These are phyloP conservation scores for Platycheirus rosarum DNA, from an alignment of 2,888 invertebrate genomes.

Conservation along the genomic window DNA sequence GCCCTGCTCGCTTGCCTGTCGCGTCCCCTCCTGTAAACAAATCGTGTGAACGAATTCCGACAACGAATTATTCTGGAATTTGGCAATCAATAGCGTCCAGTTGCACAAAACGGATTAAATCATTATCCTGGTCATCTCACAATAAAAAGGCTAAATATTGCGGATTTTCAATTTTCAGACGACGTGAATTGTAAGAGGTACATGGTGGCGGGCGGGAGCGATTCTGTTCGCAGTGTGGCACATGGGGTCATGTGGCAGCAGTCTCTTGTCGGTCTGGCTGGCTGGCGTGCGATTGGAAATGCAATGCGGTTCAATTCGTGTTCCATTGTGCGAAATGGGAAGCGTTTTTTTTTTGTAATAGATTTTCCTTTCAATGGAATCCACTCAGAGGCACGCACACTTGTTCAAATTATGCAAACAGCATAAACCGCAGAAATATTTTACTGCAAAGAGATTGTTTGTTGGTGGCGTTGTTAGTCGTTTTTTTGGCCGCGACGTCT, in stretches of 20 bases:
- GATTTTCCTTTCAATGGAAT: slow-evolving; percentile 69
- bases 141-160: slow-evolving; percentile 74
- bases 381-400: slow-evolving; percentile 36
- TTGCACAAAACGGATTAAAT: slow-evolving; percentile 71
- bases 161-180: slow-evolving; percentile 71
- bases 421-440: slow-evolving; percentile 68
- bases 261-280: slow-evolving; percentile 18
- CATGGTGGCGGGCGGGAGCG: slow-evolving; percentile 3
- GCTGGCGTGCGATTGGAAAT: slow-evolving; percentile 54
- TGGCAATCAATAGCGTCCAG: slow-evolving; percentile 72
- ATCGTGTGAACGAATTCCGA: slow-evolving; percentile 70
- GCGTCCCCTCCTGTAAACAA: slow-evolving; percentile 48
- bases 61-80: slow-evolving; percentile 72
- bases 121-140: slow-evolving; percentile 74
- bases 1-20: neutral
- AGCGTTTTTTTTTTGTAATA: slow-evolving; percentile 47
- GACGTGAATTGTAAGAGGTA: slow-evolving; percentile 59
- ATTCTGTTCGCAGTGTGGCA: neutral
- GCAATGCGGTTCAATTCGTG: slow-evolving; percentile 43
- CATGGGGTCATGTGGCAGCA: neutral
- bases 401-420: slow-evolving; percentile 52
- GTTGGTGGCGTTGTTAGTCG: slow-evolving; percentile 23
- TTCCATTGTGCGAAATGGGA: slow-evolving; percentile 39
- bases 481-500: slow-evolving; percentile 4
- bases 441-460: slow-evolving; percentile 53